Evolutionary conservation across 2,888 invertebrate genomes (phyloP), one percentile per base, ranked within the genome.

Genomic region (Nymphalis polychloros): DNA sequence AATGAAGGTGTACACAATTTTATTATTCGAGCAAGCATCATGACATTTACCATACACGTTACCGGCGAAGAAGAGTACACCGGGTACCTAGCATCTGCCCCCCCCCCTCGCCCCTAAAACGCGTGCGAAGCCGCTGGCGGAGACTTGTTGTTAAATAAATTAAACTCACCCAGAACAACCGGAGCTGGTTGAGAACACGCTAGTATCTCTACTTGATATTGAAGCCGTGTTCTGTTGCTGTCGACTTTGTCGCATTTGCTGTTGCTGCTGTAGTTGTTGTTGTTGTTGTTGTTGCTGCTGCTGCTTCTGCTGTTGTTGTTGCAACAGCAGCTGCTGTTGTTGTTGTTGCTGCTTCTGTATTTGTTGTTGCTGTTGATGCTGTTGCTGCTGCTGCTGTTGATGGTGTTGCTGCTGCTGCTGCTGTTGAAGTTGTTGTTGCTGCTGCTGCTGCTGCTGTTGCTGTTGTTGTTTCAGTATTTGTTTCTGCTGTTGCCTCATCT

Each of bases 111-210:
- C 5, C 5, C 5, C 3, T 31, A 31, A 31, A 6, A 31, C 27
- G 6, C 27, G 27, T 6, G 27, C 27, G 6, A 31, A 31, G 6
- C 27, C 6, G 27, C 27, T 6, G 27, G 27, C 27, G 6, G 5
- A 6, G 27, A 5, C 0, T 31, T 6, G 27, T 31, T 6, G 0
- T 31, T 31, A 31, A 31, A 31, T 31, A 31, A 31, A 31, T 31
- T 5, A 35, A n/a, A 78, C 81, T 80, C 64, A 92, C 92, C 87
- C 90, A 2, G 91, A 90, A 74, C 91, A 90, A 0, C 89, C 90
- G 0, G 91, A 91, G 0, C 90, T 90, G 0, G 92, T 90, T 0
- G 92, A 93, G 72, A 88, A 92, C 3, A 92, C 89, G 64, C 93
- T 93, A 0, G 90, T 89, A 63, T 93, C 93, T 20, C 93, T 77